Evolutionary conservation across 2,797 vertebrate species (phyloP), one percentile per base, ranked within the genome.

Genomic region (Meriones psammophilus): DNA sequence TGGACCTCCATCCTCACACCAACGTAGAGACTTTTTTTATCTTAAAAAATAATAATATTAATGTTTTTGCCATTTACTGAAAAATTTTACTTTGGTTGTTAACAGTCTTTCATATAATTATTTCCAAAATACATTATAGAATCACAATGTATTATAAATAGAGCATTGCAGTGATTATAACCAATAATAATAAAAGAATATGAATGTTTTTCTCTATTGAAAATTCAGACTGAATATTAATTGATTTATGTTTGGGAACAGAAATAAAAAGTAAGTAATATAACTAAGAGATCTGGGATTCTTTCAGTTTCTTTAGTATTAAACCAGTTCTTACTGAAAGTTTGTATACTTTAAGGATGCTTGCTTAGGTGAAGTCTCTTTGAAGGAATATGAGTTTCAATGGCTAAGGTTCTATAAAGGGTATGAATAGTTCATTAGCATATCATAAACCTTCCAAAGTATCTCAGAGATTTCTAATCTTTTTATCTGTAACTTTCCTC

Each of bases 371-470:
- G 68, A 12, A 92, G 10, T 66, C n/a, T 88, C 3, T 77, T 83
- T 79, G 64, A 92, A 69, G 86, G n/a, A 28, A 20, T 42, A 4
- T 36, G 33, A 58, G 12, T 56, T 71, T 86, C 81, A n/a, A 14
- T 2, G 64, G 5, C 80, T 68, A 92, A 69, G 18, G 42, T 33
- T 78, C 39, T 81, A 73, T 91, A 66, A 88, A 94, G 54, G 66
- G 74, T 77, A 50, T 66, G 33, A 94, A 86, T 26, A 92, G n/a
- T 58, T 86, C 18, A 83, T 96, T 96, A 94, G 69, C 89, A 91
- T 95, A 97, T 89, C 77, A 94, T 84, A 92, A 94, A 50, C 76
- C 68, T 68, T 64, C 36, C 83, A 36, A 91, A 91, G 12, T 68
- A 13, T 94, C 94, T 91, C 76, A 64, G 73, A 91, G 85, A 50